Percentiles rank a stretch among this genome's conserved stretches.
phyloP scores from a whole-genome alignment of 2,888 invertebrate species.

The Agonopterix alstromeriana region DNA sequence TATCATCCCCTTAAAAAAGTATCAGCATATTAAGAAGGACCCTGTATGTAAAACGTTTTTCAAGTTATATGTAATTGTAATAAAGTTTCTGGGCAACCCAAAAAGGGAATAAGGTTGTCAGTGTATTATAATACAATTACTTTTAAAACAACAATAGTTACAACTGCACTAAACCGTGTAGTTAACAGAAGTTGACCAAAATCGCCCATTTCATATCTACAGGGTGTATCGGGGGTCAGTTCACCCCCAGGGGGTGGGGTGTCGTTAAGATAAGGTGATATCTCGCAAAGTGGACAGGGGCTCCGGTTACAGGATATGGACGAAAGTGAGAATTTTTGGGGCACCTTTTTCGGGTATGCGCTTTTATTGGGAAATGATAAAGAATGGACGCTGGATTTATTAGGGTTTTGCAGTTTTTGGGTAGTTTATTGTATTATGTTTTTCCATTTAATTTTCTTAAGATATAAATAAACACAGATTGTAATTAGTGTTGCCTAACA shows the following conservation, averaged over 20 bases:
- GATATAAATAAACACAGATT: no score
- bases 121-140: constrained; percentile 5
- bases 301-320: constrained; percentile 54
- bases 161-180: constrained; percentile 47
- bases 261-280: constrained; percentile 67
- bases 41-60: no score
- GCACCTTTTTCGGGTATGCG: constrained; percentile 10
- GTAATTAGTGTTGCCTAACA: no score
- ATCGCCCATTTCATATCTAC: constrained; percentile 60
- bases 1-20: no score
- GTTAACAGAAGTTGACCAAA: constrained; percentile 51
- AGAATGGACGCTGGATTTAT: no score
- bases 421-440: no score
- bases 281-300: constrained; percentile 53
- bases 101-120: no score
- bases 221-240: constrained; percentile 32
- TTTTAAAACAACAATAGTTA: constrained; percentile 21
- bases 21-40: no score
- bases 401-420: no score
- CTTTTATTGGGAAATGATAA: background rate
- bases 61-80: no score
- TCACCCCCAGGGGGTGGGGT: constrained; percentile 14
- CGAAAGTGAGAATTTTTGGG: constrained; percentile 23
- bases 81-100: no score
- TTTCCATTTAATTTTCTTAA: no score